phyloP scores from a whole-genome alignment of 2,797 vertebrate species.

The Dallia pectoralis region DNA sequence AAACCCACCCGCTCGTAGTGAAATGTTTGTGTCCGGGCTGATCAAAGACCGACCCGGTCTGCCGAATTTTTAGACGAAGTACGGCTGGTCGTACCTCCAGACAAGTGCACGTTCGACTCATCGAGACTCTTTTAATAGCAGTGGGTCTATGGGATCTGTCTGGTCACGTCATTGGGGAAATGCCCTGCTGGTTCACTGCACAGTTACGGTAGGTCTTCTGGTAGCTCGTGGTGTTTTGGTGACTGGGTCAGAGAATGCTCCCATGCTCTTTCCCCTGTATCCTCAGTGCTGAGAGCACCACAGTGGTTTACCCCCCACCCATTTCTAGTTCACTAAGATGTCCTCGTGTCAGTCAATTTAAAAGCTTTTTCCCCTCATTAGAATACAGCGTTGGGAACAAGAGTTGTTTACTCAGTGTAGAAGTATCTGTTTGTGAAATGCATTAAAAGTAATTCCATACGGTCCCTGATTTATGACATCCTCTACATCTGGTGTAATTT shows the following conservation, averaged over 20 bases:
- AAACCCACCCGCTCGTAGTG: neutral
- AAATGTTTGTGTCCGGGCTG: neutral
- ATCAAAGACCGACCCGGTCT: neutral
- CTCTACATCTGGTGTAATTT: neutral
- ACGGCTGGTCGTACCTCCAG: slow-evolving; percentile 5
- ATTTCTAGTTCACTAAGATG: neutral
- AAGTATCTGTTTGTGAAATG: too few species aligned
- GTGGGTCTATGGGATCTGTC: slow-evolving; percentile 49
- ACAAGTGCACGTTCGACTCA: slow-evolving; percentile 28
- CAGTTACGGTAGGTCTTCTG: slow-evolving; percentile 37
- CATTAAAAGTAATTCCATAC: too few species aligned
- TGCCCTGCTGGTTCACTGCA: slow-evolving; percentile 44
- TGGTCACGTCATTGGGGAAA: slow-evolving; percentile 61
- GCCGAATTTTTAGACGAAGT: neutral
- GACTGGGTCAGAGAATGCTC: slow-evolving; percentile 65
- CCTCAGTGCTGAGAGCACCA: slow-evolving; percentile 34
- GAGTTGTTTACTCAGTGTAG: too few species aligned
- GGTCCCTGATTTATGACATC: neutral
- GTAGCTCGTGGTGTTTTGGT: slow-evolving; percentile 48
- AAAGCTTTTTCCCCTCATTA: neutral
- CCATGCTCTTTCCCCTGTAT: slow-evolving; percentile 74
- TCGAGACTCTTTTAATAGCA: slow-evolving; percentile 54
- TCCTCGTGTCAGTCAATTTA: neutral
- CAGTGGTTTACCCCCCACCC: slow-evolving; percentile 31
- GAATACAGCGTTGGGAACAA: too few species aligned